Conservation (phyloP, 2,888 invertebrate species). For the Oithona nana region DNA sequence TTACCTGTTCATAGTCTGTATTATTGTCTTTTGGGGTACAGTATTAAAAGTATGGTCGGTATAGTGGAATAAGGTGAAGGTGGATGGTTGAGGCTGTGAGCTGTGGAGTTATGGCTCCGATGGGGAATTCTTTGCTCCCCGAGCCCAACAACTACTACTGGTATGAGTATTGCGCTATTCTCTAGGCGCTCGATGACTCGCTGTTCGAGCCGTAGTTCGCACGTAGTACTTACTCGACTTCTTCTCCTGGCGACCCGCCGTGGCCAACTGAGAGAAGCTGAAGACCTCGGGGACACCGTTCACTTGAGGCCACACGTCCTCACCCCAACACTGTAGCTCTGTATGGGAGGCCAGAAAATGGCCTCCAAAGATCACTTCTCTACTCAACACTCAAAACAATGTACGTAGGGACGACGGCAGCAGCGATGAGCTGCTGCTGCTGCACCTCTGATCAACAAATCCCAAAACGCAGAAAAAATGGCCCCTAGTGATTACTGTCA, state of each 20-base stretch:
- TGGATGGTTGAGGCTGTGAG: no score
- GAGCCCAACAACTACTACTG: background rate
- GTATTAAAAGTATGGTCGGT: no score
- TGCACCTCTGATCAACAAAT: background rate
- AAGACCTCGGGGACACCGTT: background rate
- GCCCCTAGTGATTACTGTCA: background rate
- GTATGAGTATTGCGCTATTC: background rate
- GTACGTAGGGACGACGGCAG: no score
- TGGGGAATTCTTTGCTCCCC: background rate
- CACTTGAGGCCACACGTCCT: no score
- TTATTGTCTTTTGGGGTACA: no score
- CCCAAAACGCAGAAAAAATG: background rate
- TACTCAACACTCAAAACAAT: background rate
- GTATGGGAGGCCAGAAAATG: no score
- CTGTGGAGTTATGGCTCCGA: constrained; percentile 3
- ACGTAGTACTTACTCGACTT: background rate
- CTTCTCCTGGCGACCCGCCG: background rate
- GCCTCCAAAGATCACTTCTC: background rate
- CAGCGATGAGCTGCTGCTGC: no score
- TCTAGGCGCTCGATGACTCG: background rate
- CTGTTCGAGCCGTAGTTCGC: no score
- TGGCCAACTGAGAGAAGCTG: background rate
- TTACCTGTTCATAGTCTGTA: no score
- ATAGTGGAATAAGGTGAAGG: no score
- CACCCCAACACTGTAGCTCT: no score